These are phyloP conservation scores for Orchestia grillus DNA, from an alignment of 1,140 invertebrate species.

Conservation along the genomic window DNA sequence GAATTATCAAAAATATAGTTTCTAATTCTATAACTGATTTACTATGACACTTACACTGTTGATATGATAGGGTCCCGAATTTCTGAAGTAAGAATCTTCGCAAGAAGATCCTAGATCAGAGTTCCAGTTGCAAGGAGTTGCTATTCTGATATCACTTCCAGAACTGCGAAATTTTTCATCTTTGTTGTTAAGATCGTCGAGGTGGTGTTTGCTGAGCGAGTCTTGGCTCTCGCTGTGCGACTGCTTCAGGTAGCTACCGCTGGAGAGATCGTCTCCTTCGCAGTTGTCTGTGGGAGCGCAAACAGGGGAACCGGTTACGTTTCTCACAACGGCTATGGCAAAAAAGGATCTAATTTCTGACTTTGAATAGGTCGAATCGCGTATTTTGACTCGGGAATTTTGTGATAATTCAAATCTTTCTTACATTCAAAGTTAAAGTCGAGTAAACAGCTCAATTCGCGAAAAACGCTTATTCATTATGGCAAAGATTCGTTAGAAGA, in stretches of 20 bases:
- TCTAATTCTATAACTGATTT: slow-evolving; percentile 9
- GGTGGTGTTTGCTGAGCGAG: slow-evolving; percentile 1
- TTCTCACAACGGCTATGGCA: background rate
- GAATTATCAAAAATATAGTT: background rate
- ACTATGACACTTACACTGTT: slow-evolving; percentile 50
- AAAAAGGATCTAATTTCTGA: background rate
- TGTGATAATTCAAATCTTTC: background rate
- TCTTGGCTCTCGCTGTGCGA: slow-evolving; percentile 4
- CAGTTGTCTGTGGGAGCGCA: slow-evolving; percentile 36
- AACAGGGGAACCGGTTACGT: background rate
- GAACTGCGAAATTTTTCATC: slow-evolving; percentile 43
- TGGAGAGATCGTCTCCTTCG: background rate
- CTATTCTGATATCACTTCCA: slow-evolving; percentile 40
- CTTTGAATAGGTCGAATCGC: background rate
- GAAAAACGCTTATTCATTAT: background rate
- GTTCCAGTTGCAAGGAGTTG: slow-evolving; percentile 39
- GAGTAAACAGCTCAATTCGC: background rate
- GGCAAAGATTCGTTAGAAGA: background rate
- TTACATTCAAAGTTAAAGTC: background rate
- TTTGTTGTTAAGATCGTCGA: slow-evolving; percentile 38
- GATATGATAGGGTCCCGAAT: slow-evolving; percentile 48
- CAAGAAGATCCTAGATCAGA: slow-evolving; percentile 36
- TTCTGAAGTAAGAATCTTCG: slow-evolving; percentile 42
- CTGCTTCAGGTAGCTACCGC: background rate
- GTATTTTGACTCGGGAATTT: background rate